Evolutionary conservation across 2,797 vertebrate genomes (phyloP).

Genomic region (Vireo griseus): DNA sequence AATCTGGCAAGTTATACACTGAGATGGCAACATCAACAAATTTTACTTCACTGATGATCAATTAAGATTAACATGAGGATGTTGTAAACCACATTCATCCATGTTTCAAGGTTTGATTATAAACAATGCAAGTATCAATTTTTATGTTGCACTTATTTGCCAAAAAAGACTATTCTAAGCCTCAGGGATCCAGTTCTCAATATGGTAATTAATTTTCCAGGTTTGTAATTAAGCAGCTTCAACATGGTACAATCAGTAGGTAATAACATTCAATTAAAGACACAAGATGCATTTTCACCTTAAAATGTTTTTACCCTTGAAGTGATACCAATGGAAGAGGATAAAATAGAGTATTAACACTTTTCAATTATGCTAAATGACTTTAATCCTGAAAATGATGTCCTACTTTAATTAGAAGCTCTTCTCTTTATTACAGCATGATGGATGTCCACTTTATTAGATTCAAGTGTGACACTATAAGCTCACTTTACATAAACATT

Average conservation of each 20-base stretch:
- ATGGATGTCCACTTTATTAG: conserved; percentile 88
- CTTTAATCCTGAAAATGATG: conserved; percentile 88
- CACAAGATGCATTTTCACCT: conserved; percentile 80
- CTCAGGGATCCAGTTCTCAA: conserved; percentile 67
- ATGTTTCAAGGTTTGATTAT: conserved; percentile 60
- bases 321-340: conserved; percentile 80
- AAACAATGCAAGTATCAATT: conserved; percentile 70
- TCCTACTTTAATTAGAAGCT: conserved; percentile 85
- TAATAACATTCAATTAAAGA: conserved; percentile 79
- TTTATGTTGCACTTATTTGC: conserved; percentile 75
- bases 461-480: conserved; percentile 82
- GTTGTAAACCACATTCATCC: conserved; percentile 64
- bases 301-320: conserved; percentile 79
- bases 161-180: conserved; percentile 69
- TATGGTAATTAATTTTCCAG: conserved; percentile 74
- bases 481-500: conserved; percentile 84
- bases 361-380: conserved; percentile 91
- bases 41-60: conserved; percentile 45
- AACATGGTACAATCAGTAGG: conserved; percentile 75
- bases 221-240: conserved; percentile 80
- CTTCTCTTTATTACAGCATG: conserved; percentile 80
- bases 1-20: not conserved
- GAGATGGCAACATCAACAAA: not conserved
- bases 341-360: conserved; percentile 86
- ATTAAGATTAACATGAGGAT: conserved; percentile 50